Base-by-base conservation (phyloP, 2,888 invertebrate species). In the Acronicta alni region DNA sequence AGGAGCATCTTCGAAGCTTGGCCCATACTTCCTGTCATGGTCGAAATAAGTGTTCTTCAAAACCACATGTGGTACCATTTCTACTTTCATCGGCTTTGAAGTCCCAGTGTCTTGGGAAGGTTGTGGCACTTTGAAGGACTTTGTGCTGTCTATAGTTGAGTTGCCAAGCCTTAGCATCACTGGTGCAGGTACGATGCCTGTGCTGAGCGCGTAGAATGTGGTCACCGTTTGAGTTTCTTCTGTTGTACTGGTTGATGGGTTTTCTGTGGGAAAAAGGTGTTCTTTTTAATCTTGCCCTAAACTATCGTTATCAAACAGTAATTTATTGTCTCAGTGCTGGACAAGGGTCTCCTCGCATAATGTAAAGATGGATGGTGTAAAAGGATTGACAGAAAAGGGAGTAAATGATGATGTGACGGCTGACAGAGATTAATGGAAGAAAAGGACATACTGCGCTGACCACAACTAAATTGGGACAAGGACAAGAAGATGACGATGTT, bases 21-120 rank as follows among this genome's bases (percentile, higher is more conserved):
- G 97, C 32, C 97, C 97, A 88, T 96, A 96, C 79, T 96, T 95
- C 55, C 93, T 83, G 54, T 94, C 94, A 44, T 94, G 94, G 49
- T 94, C 94, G 38, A 94, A 92, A 61, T 94, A 92, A 0, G 89
- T 92, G 43, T 93, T 92, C 80, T 92, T 92, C 0, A 86, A 82
- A 5, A 93, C 85, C 9, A 93, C 91, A 61, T 93, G 91, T 0
- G 93, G 93, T 12, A 90, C 85, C 80, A 88, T 79, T 9, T 87
- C 88, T 9, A 83, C 74, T 57, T 86, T 81, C 3, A 68, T 20
- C 45, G 68, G 47, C 64, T 76, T 44, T 30, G 62, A 12, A 53
- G 76, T 67, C 16, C 44, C 51, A 17, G 85, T 73, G 18, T 82
- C 83, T 15, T 79, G 77, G 0, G 89, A 80, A 1, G 89, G 85